These are phyloP conservation scores for Plebejus melissa DNA, from an alignment of 2,888 invertebrate species.

Conservation along the genomic window DNA sequence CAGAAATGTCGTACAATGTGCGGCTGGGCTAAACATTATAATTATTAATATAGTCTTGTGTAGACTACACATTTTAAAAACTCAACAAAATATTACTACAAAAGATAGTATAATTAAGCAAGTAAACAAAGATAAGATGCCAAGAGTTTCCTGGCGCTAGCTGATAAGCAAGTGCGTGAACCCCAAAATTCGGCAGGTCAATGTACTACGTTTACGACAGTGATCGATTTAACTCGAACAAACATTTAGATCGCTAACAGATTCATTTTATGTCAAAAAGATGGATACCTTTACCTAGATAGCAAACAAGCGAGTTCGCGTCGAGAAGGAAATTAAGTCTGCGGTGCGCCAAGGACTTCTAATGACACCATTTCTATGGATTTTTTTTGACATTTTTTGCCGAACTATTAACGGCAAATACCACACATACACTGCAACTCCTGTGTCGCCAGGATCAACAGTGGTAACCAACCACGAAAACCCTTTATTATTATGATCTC, in stretches of 20 bases:
- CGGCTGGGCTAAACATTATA: background rate
- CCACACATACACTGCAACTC: too few relatives aligned
- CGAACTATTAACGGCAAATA: too few relatives aligned
- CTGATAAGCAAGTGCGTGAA: constrained; percentile 54
- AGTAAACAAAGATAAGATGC: constrained; percentile 61
- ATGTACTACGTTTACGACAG: constrained; percentile 65
- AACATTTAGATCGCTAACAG: constrained; percentile 54
- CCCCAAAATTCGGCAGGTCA: constrained; percentile 61
- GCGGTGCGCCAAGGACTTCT: background rate
- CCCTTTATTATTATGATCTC: too few relatives aligned
- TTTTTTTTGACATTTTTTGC: background rate
- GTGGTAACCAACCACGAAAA: too few relatives aligned
- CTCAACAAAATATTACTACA: background rate
- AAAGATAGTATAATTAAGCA: constrained; percentile 36
- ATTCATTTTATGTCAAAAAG: constrained; percentile 57
- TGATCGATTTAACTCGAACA: constrained; percentile 71
- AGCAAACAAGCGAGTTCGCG: background rate
- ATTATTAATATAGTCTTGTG: too few relatives aligned
- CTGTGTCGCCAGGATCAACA: too few relatives aligned
- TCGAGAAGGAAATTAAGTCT: background rate
- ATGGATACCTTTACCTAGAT: constrained; percentile 46
- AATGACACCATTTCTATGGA: background rate
- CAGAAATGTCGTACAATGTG: too few relatives aligned
- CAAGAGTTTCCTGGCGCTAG: constrained; percentile 52
- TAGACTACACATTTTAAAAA: background rate